phyloP scores from a whole-genome alignment of 2,888 invertebrate genomes.

The Priocnemis perturbator region DNA sequence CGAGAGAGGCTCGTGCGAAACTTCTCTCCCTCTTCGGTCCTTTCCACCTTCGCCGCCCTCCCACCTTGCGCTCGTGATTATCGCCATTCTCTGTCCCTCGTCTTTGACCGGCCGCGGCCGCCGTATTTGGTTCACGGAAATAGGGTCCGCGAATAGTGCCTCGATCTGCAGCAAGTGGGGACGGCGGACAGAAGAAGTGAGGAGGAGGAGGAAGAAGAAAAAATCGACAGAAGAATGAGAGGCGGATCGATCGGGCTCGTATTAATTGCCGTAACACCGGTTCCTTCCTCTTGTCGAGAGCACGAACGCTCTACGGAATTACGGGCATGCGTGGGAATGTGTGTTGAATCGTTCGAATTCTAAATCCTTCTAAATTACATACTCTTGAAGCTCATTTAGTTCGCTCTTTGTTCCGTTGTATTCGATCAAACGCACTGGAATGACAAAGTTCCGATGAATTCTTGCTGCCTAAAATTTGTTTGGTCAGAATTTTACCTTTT shows the following conservation, averaged over 20 bases:
- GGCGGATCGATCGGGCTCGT: conserved; percentile 49
- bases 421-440: too few relatives aligned
- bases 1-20: conserved; percentile 27
- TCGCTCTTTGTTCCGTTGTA: too few relatives aligned
- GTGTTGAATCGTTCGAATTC: conserved; percentile 35
- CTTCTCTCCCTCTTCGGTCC: conserved; percentile 19
- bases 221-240: conserved; percentile 29
- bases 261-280: conserved; percentile 57
- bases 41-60: conserved; percentile 16
- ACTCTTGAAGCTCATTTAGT: too few relatives aligned
- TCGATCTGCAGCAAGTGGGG: conserved; percentile 6
- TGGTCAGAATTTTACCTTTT: too few relatives aligned
- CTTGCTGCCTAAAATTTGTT: too few relatives aligned
- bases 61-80: neutral
- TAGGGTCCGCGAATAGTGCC: conserved; percentile 38
- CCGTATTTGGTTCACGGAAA: conserved; percentile 58
- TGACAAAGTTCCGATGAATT: too few relatives aligned
- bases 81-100: conserved; percentile 8
- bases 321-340: conserved; percentile 48
- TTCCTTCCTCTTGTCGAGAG: conserved; percentile 51
- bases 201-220: neutral
- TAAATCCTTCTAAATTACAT: too few relatives aligned
- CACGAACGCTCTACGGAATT: conserved; percentile 46
- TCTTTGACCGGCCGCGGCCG: conserved; percentile 41
- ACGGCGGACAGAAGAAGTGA: conserved; percentile 16